Percentiles rank a stretch among this genome's conserved stretches.
phyloP scores from a whole-genome alignment of 2,888 invertebrate species.

The Ormyrus thymus region DNA sequence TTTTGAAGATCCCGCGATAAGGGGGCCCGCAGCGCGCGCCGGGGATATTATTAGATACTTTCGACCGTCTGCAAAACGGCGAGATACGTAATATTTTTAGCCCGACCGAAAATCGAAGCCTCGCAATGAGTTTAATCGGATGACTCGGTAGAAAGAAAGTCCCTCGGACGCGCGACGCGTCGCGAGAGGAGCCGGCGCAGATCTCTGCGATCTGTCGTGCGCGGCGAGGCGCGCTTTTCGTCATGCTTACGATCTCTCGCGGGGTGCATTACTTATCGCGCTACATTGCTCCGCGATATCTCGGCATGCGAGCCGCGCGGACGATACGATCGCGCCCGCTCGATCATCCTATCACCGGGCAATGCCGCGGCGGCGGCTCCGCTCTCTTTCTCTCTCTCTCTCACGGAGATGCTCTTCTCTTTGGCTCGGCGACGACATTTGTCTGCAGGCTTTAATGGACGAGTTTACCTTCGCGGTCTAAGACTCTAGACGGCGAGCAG shows the following conservation, averaged over 20 bases:
- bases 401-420: background rate
- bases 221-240: constrained; percentile 52
- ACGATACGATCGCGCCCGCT: constrained; percentile 58
- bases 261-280: constrained; percentile 68
- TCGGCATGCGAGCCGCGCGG: constrained; percentile 66
- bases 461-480: too few species aligned
- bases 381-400: constrained; percentile 11
- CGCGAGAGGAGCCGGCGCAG: background rate
- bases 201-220: constrained; percentile 8
- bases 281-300: constrained; percentile 54
- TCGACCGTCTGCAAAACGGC: too few species aligned
- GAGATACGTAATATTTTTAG: too few species aligned
- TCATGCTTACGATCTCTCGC: constrained; percentile 69
- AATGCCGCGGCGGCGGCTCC: constrained; percentile 56
- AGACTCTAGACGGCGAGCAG: too few species aligned
- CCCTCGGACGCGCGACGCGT: background rate
- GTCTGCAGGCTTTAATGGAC: too few species aligned
- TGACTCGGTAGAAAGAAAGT: too few species aligned
- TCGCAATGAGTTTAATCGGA: too few species aligned
- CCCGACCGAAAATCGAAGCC: too few species aligned
- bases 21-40: too few species aligned
- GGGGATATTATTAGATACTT: too few species aligned
- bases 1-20: too few species aligned
- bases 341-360: constrained; percentile 71
- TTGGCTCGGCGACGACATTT: too few species aligned